Evolutionary conservation across 2,888 invertebrate species (phyloP).

Genomic region (Erebia aethiops): DNA sequence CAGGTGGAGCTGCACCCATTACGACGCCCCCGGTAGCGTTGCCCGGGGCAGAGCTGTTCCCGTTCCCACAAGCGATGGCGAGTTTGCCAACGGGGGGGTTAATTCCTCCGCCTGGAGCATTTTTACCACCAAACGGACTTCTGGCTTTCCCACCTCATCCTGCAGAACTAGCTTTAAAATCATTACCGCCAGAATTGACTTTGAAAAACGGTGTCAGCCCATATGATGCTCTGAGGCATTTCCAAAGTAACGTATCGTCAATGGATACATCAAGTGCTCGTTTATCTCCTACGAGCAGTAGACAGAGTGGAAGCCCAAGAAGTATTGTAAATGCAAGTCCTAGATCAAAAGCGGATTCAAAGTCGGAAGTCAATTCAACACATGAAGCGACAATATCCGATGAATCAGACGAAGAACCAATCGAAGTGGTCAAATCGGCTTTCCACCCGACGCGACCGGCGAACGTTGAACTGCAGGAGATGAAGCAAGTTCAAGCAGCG

Average conservation of each 20-base stretch:
- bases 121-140: conserved; percentile 80
- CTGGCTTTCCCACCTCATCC: conserved; percentile 82
- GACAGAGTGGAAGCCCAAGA: conserved; percentile 81
- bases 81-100: conserved; percentile 75
- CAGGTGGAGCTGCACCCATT: conserved; percentile 74
- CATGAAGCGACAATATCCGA: conserved; percentile 84
- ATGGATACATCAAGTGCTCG: conserved; percentile 76
- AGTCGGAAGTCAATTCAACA: conserved; percentile 85
- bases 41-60: conserved; percentile 73
- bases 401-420: conserved; percentile 87
- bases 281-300: conserved; percentile 81
- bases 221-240: conserved; percentile 80
- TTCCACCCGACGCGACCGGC: conserved; percentile 87
- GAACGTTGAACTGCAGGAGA: conserved; percentile 80
- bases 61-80: conserved; percentile 71
- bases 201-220: conserved; percentile 82
- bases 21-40: conserved; percentile 65
- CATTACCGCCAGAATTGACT: conserved; percentile 75
- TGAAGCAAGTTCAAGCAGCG: conserved; percentile 81
- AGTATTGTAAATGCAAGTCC: conserved; percentile 71
- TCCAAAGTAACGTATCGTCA: conserved; percentile 74
- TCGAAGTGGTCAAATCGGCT: conserved; percentile 89
- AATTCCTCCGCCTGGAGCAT: conserved; percentile 82
- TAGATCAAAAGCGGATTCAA: conserved; percentile 80
- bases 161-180: conserved; percentile 75